Base-by-base conservation (phyloP, 2,888 invertebrate species). In the Diarsia mendica region DNA sequence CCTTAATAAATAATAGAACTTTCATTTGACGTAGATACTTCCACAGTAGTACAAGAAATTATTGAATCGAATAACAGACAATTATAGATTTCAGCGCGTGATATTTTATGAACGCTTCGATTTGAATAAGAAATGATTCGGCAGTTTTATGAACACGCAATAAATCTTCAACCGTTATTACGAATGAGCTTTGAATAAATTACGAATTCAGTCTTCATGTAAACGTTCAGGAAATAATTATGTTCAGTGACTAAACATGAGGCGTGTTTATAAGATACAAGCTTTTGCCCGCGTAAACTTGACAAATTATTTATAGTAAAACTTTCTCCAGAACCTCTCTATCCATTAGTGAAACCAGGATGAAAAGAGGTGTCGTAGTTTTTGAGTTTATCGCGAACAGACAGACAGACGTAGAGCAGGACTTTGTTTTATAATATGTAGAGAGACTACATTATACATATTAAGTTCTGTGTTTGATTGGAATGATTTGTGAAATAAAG, bases 111-210 rank as follows among this genome's bases (percentile, higher is more conserved):
- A 76, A 69, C n/a, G 66, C 8, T 70, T 51, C 15, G n/a, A 73
- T 81, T 70, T 70, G 33, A 64, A 77, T 77, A 72, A 48, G 64
- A 70, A 81, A 81, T 67, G 60, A 73, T 70, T 70, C 63, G 15
- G 67, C 71, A 67, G 8, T 73, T 73, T 70, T 48, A 46, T 65
- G 82, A 82, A 72, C 73, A 68, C 49, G 64, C 39, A 66, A 83
- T 55, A 73, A 79, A 73, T 81, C 83, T 67, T 80, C 39, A 67
- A 69, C 48, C 63, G 63, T 73, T 68, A 86, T 79, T 83, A 82
- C 79, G 77, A 75, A 77, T n/a, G 18, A n/a, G 60, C 44, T 70
- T 77, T 81, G 48, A 81, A 77, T 77, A 70, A 65, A 77, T 73
- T 82, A 80, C 69, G 20, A 46, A 46, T 72, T 61, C 63, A 28